Evolutionary conservation across 2,888 invertebrate species (phyloP).

Genomic region (Lasioglossum lativentre): DNA sequence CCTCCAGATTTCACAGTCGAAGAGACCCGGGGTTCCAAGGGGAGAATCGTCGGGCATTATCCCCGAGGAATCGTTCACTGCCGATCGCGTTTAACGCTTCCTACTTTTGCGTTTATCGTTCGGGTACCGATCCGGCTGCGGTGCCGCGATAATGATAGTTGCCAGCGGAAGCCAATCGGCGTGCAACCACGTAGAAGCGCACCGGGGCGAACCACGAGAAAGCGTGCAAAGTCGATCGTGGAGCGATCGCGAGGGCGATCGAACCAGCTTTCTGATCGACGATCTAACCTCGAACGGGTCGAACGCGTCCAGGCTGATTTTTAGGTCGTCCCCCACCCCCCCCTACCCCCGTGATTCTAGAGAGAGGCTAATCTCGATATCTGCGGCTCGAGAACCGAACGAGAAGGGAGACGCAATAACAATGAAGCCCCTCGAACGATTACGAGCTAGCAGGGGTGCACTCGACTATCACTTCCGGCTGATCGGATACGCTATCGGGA

Average conservation of each 20-base stretch:
- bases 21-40: neutral
- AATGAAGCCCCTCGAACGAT: slow-evolving; percentile 63
- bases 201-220: neutral
- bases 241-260: neutral
- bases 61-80: neutral
- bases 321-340: neutral
- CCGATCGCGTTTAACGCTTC: neutral
- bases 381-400: slow-evolving; percentile 31
- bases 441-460: slow-evolving; percentile 50
- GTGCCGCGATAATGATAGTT: slow-evolving; percentile 34
- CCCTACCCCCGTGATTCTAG: slow-evolving; percentile 13
- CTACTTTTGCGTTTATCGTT: neutral
- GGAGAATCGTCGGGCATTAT: neutral
- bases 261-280: neutral
- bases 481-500: slow-evolving; percentile 63
- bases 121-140: slow-evolving; percentile 14
- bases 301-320: neutral
- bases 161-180: slow-evolving; percentile 30
- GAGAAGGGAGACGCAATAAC: slow-evolving; percentile 48
- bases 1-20: neutral
- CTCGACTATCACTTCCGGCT: slow-evolving; percentile 69
- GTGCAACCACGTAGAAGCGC: slow-evolving; percentile 34
- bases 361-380: slow-evolving; percentile 56
- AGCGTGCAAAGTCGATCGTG: neutral
- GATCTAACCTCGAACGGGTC: neutral